Percentiles rank a stretch among this genome's conserved stretches.
Evolutionary conservation across 2,888 invertebrate species (phyloP).

Genomic region (Nemotelus pantherinus): DNA sequence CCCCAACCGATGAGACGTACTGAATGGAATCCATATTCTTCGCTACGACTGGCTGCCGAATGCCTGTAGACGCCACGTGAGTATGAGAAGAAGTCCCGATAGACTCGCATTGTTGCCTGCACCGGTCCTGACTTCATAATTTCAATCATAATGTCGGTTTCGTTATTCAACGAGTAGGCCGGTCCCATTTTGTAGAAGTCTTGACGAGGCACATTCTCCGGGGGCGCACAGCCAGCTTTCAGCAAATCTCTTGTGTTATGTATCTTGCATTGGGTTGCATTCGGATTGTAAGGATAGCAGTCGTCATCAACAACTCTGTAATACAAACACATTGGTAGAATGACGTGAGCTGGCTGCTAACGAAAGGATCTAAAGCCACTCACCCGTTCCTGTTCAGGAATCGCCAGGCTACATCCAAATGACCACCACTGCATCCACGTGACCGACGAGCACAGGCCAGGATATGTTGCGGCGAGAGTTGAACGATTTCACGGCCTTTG

Average conservation of each 20-base stretch:
- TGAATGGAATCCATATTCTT: slow-evolving; percentile 82
- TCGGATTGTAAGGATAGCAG: slow-evolving; percentile 80
- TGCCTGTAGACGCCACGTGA: slow-evolving; percentile 83
- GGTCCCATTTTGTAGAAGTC: slow-evolving; percentile 79
- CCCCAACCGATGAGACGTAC: slow-evolving; percentile 95
- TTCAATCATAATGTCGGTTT: slow-evolving; percentile 90
- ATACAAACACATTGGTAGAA: neutral
- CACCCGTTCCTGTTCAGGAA: slow-evolving; percentile 83
- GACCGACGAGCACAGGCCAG: slow-evolving; percentile 83
- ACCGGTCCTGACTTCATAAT: slow-evolving; percentile 91
- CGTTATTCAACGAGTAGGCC: slow-evolving; percentile 77
- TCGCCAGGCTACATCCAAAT: slow-evolving; percentile 92
- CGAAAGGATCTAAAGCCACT: slow-evolving; percentile 49
- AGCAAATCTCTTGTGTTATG: slow-evolving; percentile 61
- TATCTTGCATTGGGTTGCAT: slow-evolving; percentile 15
- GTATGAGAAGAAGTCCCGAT: slow-evolving; percentile 94
- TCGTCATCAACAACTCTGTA: slow-evolving; percentile 82
- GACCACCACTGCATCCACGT: slow-evolving; percentile 89
- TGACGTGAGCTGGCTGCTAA: neutral
- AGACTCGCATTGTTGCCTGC: slow-evolving; percentile 90
- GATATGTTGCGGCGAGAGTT: slow-evolving; percentile 85
- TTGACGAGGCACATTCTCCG: slow-evolving; percentile 67
- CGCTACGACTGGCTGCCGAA: slow-evolving; percentile 68
- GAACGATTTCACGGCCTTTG: slow-evolving; percentile 76
- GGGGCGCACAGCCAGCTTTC: slow-evolving; percentile 69